These are phyloP conservation scores for Paradoxurus hermaphroditus DNA, from an alignment of 2,113 vertebrate species.

Conservation along the genomic window DNA sequence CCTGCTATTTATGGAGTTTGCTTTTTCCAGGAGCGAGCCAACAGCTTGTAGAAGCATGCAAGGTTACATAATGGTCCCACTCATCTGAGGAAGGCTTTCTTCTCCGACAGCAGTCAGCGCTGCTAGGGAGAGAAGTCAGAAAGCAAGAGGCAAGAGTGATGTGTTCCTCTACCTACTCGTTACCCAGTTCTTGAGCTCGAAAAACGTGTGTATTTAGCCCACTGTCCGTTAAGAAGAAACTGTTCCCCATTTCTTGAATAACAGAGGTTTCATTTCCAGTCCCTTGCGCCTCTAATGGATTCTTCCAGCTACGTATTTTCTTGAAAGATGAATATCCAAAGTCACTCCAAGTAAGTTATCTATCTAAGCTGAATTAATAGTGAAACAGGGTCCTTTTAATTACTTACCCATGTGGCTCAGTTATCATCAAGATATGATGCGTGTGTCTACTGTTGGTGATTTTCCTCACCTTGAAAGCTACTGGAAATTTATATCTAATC, in stretches of 20 bases:
- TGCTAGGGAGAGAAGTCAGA: background rate
- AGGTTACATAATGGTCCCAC: slow-evolving; percentile 14
- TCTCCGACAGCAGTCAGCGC: background rate
- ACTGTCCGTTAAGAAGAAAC: background rate
- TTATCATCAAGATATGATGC: background rate
- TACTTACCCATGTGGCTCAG: background rate
- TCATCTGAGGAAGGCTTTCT: background rate
- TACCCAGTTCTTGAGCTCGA: background rate
- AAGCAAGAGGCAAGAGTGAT: background rate
- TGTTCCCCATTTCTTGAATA: background rate
- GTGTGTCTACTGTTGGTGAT: background rate
- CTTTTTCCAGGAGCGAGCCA: slow-evolving; percentile 20
- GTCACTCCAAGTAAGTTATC: background rate
- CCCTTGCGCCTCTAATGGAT: background rate
- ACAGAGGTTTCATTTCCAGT: background rate
- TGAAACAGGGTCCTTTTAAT: background rate
- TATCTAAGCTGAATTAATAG: background rate
- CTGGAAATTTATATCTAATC: background rate
- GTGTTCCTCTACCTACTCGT: background rate
- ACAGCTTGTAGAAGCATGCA: background rate
- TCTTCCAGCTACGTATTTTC: background rate
- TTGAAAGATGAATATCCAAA: background rate
- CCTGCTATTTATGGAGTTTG: slow-evolving; percentile 29
- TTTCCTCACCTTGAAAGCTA: background rate
- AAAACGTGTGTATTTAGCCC: background rate